Conservation (phyloP, 35 echinoderm and acorn worm genomes). For the Ophioderma brevispina region DNA sequence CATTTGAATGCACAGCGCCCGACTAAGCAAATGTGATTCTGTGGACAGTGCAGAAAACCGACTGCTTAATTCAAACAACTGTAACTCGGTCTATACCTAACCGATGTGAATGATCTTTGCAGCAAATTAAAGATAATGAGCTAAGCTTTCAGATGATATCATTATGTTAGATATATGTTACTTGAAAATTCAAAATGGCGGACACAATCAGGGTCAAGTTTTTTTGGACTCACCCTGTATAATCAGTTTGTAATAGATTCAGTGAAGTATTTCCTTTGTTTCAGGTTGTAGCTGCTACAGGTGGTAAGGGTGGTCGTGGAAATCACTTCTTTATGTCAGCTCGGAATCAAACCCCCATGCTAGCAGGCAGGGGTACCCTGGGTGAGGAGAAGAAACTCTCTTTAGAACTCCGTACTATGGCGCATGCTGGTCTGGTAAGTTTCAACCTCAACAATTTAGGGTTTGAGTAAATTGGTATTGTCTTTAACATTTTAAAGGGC, state of each 20-base stretch:
- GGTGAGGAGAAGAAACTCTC: conserved; percentile 59
- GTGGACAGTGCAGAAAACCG: too few relatives aligned
- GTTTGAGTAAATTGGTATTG: too few relatives aligned
- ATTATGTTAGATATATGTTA: neutral
- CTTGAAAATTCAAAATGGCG: neutral
- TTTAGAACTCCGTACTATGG: conserved; percentile 85
- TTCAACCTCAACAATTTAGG: too few relatives aligned
- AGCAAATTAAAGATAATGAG: neutral
- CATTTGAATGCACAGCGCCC: too few relatives aligned
- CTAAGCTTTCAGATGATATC: neutral
- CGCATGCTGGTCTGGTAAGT: conserved; percentile 91
- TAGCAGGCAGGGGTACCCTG: conserved; percentile 58
- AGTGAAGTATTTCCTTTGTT: neutral
- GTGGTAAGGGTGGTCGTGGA: conserved; percentile 79
- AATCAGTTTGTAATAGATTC: neutral
- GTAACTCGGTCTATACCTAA: too few relatives aligned
- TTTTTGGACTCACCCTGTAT: neutral
- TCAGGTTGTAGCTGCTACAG: conserved; percentile 65
- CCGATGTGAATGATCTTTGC: too few relatives aligned
- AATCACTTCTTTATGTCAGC: conserved; percentile 72
- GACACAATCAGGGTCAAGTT: neutral
- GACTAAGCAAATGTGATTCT: too few relatives aligned
- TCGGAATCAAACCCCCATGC: conserved; percentile 60
- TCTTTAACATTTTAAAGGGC: too few relatives aligned
- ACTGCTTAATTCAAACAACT: too few relatives aligned